Evolutionary conservation across 1,140 invertebrate species (phyloP).

Genomic region (Bombus picipes): DNA sequence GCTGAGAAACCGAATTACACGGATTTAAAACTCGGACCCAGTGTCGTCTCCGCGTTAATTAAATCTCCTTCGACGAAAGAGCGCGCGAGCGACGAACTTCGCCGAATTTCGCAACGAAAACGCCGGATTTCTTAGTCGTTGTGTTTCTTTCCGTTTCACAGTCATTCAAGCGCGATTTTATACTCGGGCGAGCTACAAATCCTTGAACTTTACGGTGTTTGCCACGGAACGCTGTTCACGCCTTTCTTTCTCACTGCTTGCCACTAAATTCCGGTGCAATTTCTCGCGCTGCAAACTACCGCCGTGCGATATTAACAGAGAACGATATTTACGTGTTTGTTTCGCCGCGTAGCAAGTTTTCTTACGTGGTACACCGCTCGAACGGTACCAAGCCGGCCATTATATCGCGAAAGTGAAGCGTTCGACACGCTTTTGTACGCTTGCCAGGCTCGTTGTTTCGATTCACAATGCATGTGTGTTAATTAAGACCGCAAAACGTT

Average conservation of each 20-base stretch:
- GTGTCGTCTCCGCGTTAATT: slow-evolving; percentile 12
- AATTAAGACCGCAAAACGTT: neutral
- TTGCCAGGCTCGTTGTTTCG: neutral
- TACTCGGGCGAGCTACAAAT: neutral
- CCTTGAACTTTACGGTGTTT: neutral
- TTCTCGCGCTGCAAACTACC: neutral
- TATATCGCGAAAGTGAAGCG: neutral
- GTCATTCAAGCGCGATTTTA: neutral
- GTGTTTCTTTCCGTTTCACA: neutral
- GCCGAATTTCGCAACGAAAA: neutral
- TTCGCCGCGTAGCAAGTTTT: neutral
- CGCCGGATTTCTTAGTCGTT: too few relatives aligned
- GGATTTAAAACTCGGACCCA: neutral
- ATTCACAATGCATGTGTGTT: neutral
- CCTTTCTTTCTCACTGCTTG: too few relatives aligned
- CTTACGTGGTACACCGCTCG: neutral
- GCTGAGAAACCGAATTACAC: neutral
- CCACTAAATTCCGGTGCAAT: neutral
- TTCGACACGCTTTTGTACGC: neutral
- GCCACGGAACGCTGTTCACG: neutral
- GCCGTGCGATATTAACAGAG: neutral
- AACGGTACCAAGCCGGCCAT: neutral
- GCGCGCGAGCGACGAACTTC: neutral
- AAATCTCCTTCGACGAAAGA: neutral
- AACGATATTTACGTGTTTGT: neutral